Evolutionary conservation across 2,113 vertebrate genomes (phyloP).

Genomic region (Sphaerodactylus townsendi): DNA sequence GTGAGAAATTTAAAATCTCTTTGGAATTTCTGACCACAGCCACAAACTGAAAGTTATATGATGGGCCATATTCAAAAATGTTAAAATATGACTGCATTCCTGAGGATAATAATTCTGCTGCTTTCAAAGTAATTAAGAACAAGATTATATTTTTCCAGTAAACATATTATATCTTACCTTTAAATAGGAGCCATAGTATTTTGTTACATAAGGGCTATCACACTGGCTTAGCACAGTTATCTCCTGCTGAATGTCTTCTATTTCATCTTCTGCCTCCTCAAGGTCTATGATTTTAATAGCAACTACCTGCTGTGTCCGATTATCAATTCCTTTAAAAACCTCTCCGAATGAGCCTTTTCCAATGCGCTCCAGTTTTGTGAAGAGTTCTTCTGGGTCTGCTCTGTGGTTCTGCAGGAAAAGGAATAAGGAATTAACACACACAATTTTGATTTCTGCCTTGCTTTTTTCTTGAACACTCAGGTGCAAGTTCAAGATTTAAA

Average conservation of each 20-base stretch:
- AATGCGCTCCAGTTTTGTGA: conserved; percentile 92
- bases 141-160: neutral
- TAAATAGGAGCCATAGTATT: conserved; percentile 93
- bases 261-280: conserved; percentile 95
- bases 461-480: no score
- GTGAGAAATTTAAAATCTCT: neutral
- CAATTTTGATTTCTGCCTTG: neutral
- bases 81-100: neutral
- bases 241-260: conserved; percentile 96
- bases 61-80: neutral
- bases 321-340: conserved; percentile 95
- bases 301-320: conserved; percentile 87
- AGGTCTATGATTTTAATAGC: conserved; percentile 96
- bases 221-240: conserved; percentile 95
- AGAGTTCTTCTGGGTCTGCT: conserved; percentile 89
- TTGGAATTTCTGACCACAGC: neutral
- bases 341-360: conserved; percentile 95
- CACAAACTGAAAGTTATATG: neutral
- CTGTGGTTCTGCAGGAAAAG: conserved; percentile 79
- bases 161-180: conserved; percentile 80
- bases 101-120: neutral
- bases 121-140: neutral
- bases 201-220: conserved; percentile 92
- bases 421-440: neutral
- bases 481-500: neutral